These are phyloP conservation scores for Neodiprion virginianus DNA, from an alignment of 1,140 invertebrate genomes.

Conservation along the genomic window DNA sequence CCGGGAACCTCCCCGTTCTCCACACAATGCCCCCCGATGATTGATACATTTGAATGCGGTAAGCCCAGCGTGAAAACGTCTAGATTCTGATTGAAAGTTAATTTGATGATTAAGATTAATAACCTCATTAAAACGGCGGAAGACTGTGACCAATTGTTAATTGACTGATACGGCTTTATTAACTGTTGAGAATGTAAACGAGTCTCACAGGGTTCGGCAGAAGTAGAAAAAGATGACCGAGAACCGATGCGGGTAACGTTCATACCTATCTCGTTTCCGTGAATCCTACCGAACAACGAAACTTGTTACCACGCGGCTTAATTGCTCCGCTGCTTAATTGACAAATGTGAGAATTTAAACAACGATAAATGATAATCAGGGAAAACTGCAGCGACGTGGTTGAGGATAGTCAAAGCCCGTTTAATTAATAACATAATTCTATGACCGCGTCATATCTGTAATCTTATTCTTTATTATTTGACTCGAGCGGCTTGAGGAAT, in stretches of 20 bases:
- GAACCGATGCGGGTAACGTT: too few relatives aligned
- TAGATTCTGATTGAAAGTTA: slow-evolving; percentile 10
- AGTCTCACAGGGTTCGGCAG: neutral
- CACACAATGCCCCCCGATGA: slow-evolving; percentile 22
- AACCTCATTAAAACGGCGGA: slow-evolving; percentile 3
- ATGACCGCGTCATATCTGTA: slow-evolving; percentile 6
- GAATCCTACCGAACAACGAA: too few relatives aligned
- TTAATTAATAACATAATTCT: slow-evolving; percentile 12
- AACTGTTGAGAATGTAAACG: neutral
- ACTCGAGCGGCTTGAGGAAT: slow-evolving; percentile 34
- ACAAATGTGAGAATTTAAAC: too few relatives aligned
- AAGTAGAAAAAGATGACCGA: too few relatives aligned
- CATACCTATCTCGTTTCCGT: too few relatives aligned
- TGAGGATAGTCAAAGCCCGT: too few relatives aligned
- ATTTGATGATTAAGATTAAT: slow-evolving; percentile 15
- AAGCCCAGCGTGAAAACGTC: neutral
- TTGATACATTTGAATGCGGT: slow-evolving; percentile 38
- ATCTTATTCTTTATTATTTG: neutral
- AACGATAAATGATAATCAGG: too few relatives aligned
- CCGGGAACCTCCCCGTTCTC: slow-evolving; percentile 8
- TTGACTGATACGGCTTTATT: slow-evolving; percentile 9
- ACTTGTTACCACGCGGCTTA: too few relatives aligned
- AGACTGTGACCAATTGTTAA: slow-evolving; percentile 1
- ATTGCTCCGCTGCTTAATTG: too few relatives aligned
- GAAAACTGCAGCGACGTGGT: too few relatives aligned